phyloP scores from a whole-genome alignment of 64 coral and sea anemone genomes.

The Pocillopora damicornis region DNA sequence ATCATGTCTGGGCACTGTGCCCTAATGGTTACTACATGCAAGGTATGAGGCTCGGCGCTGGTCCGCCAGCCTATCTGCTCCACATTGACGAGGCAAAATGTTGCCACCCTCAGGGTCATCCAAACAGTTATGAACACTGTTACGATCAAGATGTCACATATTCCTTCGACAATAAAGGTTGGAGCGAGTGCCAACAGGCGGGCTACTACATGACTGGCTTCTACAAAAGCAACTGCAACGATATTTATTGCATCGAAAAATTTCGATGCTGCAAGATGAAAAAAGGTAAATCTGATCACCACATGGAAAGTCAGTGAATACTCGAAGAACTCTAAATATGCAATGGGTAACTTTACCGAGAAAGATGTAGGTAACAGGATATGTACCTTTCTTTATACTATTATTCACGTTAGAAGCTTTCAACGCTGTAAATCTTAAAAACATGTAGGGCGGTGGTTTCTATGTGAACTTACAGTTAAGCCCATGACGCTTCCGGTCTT shows the following conservation, averaged over 20 bases:
- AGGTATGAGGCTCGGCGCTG: background rate
- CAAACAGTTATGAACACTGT: background rate
- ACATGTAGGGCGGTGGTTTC: too few species aligned
- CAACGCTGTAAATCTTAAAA: too few species aligned
- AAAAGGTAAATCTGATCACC: background rate
- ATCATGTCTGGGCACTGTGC: background rate
- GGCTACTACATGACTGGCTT: slow-evolving; percentile 22
- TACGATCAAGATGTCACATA: background rate
- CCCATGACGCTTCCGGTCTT: too few species aligned
- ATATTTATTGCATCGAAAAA: slow-evolving; percentile 21
- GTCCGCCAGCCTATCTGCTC: background rate
- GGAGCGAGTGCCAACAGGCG: background rate
- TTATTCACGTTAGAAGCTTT: too few species aligned
- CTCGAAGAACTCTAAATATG: too few species aligned
- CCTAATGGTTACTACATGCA: background rate
- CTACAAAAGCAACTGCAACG: background rate
- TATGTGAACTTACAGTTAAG: too few species aligned
- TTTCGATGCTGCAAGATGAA: slow-evolving; percentile 21
- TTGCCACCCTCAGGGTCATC: background rate
- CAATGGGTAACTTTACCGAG: too few species aligned
- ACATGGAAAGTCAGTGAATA: too few species aligned
- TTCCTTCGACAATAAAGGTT: background rate
- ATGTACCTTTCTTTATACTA: too few species aligned
- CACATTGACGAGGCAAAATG: slow-evolving; percentile 16
- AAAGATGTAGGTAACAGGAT: too few species aligned